Base-by-base conservation (phyloP, 2,113 vertebrate species). In the Cisticola juncidis region DNA sequence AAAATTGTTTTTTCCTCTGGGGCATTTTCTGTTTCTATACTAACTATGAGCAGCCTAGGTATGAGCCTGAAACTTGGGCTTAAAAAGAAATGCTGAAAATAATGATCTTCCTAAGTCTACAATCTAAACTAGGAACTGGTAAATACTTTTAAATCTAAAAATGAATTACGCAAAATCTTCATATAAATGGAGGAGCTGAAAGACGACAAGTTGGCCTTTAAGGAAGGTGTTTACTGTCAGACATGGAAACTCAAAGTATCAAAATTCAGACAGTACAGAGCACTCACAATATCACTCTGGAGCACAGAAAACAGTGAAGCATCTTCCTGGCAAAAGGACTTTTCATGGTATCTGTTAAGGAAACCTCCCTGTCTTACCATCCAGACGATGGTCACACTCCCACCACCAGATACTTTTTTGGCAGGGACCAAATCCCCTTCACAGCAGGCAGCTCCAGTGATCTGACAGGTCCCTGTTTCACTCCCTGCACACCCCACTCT, bases 391-490 rank as follows among this genome's bases (percentile, higher is more conserved):
- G 38, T 36, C 38, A 79, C 38, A 45, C 25, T 65, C 33, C 4
- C 24, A 44, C 25, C 12, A 44, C 25, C 15, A 29, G 25, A 44
- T 11, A 44, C 40, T 54, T 44, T 53, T 12, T 0, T 21, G 3
- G 20, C 33, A 54, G 48, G 20, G 25, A 54, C 15, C 1, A 1
- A 2, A 54, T 33, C 11, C 33, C 38, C 38, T 54, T 54, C 50
- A 65, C 25, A 31, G 48, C 1, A 1, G 38, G 9, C 1, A 11
- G 77, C 15, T 65, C 48, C 38, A 29, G 31, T 29, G 31, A 54
- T 31, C 21, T 0, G 0, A 31, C 0, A 0, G 12, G 60, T 80
- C 15, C 25, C 28, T 0, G 0, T 66, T 44, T 18, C 24, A 35
- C 29, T 36, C 5, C 19, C 40, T 45, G 61, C 38, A 45, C 25